phyloP scores from a whole-genome alignment of 2,113 vertebrate species.

The Damaliscus lunatus region DNA sequence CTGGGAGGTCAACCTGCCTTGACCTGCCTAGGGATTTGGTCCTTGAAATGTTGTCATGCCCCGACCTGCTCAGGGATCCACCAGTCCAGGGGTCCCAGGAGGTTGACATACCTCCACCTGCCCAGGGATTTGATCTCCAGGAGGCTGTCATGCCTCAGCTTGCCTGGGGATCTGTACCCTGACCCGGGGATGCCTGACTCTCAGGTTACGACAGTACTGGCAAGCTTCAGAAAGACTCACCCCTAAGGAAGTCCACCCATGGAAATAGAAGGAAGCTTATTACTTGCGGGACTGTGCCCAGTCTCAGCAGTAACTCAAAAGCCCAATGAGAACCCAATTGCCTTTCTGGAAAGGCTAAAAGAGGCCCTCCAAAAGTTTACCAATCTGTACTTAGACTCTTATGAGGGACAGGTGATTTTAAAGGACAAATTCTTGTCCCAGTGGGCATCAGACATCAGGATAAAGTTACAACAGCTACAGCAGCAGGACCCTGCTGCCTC shows the following conservation, averaged over 20 bases:
- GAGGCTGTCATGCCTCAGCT: not conserved
- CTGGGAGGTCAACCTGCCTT: accelerated
- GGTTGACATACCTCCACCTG: not conserved
- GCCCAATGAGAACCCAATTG: not conserved
- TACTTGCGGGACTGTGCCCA: not conserved
- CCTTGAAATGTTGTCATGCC: not conserved
- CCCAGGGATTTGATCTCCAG: accelerated
- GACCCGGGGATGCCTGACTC: not conserved
- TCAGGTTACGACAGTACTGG: not conserved
- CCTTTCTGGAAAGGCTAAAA: not conserved
- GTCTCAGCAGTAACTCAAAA: not conserved
- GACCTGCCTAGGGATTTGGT: not conserved
- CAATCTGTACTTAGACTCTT: not conserved
- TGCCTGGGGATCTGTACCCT: not conserved
- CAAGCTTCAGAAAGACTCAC: not conserved
- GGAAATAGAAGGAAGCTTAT: not conserved
- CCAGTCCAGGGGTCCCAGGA: not conserved
- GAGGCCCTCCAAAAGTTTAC: not conserved
- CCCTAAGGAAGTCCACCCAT: not conserved
- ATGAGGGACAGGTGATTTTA: not conserved
- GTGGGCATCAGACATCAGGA: not conserved
- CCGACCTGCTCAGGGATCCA: not conserved
- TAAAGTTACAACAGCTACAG: not conserved
- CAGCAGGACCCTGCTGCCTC: not conserved
- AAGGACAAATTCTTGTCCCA: not conserved